Conservation (phyloP, 1,140 invertebrate species). For the Triops cancriformis region DNA sequence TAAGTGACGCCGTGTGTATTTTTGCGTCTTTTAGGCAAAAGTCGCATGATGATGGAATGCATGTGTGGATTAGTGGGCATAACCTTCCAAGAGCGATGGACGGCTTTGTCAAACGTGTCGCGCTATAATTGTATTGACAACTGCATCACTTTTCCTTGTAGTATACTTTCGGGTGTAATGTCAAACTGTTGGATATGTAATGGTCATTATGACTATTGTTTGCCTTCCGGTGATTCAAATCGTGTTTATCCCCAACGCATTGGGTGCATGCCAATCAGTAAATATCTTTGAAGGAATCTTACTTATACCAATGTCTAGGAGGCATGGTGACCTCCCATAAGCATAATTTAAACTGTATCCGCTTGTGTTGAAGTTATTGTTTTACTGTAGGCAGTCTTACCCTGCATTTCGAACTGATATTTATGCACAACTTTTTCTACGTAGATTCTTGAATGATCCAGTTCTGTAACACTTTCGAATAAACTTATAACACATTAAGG, state of each 20-base stretch:
- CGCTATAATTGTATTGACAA: not conserved
- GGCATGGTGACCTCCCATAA: too few species aligned
- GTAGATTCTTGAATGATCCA: too few species aligned
- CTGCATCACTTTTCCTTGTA: not conserved
- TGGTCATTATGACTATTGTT: not conserved
- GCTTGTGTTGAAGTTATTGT: too few species aligned
- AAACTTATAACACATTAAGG: too few species aligned
- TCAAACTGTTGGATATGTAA: not conserved
- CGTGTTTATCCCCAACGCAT: not conserved
- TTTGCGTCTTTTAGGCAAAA: not conserved
- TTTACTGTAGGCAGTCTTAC: too few species aligned
- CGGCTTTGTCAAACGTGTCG: not conserved
- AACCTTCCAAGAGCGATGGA: not conserved
- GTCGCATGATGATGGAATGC: not conserved
- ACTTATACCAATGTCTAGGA: too few species aligned
- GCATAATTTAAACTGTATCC: too few species aligned
- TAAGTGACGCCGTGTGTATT: too few species aligned
- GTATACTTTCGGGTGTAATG: not conserved
- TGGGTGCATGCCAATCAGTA: not conserved
- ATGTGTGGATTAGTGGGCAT: not conserved
- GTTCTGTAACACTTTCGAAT: too few species aligned
- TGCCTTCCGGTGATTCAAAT: not conserved
- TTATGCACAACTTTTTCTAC: too few species aligned
- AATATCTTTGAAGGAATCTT: too few species aligned
- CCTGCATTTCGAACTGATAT: too few species aligned